phyloP scores from a whole-genome alignment of 2,888 invertebrate species.

The Harpalus rubripes region DNA sequence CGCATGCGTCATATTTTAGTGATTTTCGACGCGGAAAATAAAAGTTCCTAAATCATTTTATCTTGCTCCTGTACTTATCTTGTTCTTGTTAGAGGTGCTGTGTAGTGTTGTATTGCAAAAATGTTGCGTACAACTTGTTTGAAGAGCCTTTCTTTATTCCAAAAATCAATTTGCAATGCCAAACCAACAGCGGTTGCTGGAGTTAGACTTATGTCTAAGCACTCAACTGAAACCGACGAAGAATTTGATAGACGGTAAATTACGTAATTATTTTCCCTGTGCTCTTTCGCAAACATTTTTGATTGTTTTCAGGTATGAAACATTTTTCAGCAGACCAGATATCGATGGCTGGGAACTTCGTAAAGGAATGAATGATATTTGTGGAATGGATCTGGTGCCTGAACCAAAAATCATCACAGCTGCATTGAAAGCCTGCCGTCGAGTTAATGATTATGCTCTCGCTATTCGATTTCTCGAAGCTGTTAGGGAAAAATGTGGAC shows the following conservation, averaged over 20 bases:
- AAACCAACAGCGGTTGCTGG: slow-evolving; percentile 71
- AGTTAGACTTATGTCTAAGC: slow-evolving; percentile 74
- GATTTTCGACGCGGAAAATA: no score
- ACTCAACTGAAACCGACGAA: slow-evolving; percentile 86
- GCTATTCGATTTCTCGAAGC: slow-evolving; percentile 96
- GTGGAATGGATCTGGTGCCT: slow-evolving; percentile 94
- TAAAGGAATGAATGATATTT: slow-evolving; percentile 93
- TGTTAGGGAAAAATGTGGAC: slow-evolving; percentile 92
- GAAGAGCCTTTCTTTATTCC: slow-evolving; percentile 76
- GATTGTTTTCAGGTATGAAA: slow-evolving; percentile 82
- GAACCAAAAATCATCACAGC: slow-evolving; percentile 94
- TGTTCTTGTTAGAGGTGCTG: no score
- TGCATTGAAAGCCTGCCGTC: slow-evolving; percentile 93
- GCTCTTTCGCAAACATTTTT: background rate
- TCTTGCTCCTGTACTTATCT: no score
- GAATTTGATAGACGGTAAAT: slow-evolving; percentile 88
- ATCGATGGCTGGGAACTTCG: slow-evolving; percentile 97
- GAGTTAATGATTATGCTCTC: slow-evolving; percentile 95
- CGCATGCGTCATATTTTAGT: no score
- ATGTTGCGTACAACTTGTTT: slow-evolving; percentile 79
- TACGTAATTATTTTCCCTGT: slow-evolving; percentile 76
- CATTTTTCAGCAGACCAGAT: slow-evolving; percentile 90
- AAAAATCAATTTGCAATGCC: slow-evolving; percentile 72
- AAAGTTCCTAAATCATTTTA: no score
- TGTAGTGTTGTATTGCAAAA: slow-evolving; percentile 57